Base-by-base conservation (phyloP, 2,113 vertebrate genomes). In the Ceuthmochares aereus region DNA sequence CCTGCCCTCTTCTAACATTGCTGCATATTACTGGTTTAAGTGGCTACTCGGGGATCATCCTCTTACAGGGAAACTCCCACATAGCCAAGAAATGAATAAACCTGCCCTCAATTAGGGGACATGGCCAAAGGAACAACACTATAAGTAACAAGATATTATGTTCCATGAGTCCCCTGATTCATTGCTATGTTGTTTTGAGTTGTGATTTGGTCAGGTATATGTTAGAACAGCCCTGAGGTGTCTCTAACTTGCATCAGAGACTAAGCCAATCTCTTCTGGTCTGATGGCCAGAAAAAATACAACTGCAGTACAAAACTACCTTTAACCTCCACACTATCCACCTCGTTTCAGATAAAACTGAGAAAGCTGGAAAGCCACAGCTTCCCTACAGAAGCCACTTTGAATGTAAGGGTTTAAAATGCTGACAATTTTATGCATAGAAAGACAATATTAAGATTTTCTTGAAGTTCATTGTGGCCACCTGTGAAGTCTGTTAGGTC, bases 251-350 rank as follows among this genome's bases (percentile, higher is more conserved):
- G 34, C 67, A 87, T 60, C 60, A 88, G 60, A 76, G 49, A 86
- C 76, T 84, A 95, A 96, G 40, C 68, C 54, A 68, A 84, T 81
- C 37, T 86, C n/a, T 94, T 95, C 92, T 89, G 85, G 76, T 93
- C 95, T 88, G 54, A 42, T 54, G 64, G 72, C 86, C 76, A 96
- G 76, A 84, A 96, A 40, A 87, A 94, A 68, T 58, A 81, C 21
- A 89, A 89, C 84, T 0, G 1, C 60, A 87, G 47, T 72, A 78
- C 32, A 79, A 75, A 87, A 62, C 20, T 43, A 73, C 80, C 76
- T 92, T 93, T 86, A 94, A 77, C 40, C 17, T 52, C 17, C 8
- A 79, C n/a, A 77, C 37, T 34, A 87, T 37, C n/a, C 51, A 32
- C 54, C 42, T 42, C 56, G 42, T 47, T 86, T 91, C 52, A 81